phyloP scores from a whole-genome alignment of 2,888 invertebrate genomes.

The Perizoma flavofasciatum region DNA sequence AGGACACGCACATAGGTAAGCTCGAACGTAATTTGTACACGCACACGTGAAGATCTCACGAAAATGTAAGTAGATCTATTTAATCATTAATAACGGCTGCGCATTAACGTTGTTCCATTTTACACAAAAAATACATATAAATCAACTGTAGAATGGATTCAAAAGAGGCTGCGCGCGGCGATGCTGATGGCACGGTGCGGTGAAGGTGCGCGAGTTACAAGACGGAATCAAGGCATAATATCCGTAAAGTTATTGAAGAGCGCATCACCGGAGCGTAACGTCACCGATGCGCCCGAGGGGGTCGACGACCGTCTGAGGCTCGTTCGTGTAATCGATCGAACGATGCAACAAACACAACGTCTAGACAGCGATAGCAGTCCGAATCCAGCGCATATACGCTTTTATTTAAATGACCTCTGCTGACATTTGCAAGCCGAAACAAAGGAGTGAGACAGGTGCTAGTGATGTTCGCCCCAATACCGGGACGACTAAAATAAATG shows the following conservation, averaged over 20 bases:
- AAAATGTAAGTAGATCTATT: constrained; percentile 16
- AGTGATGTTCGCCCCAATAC: constrained; percentile 57
- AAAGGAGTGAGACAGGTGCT: constrained; percentile 80
- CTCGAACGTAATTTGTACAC: constrained; percentile 17
- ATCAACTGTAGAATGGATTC: constrained; percentile 25
- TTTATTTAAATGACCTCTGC: constrained; percentile 81
- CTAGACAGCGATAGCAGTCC: constrained; percentile 78
- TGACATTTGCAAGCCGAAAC: constrained; percentile 81
- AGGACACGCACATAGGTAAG: constrained; percentile 24
- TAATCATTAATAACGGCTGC: constrained; percentile 16
- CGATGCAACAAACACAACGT: constrained; percentile 79
- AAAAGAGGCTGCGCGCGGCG: constrained; percentile 39
- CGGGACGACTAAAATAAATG: constrained; percentile 73
- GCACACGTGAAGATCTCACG: constrained; percentile 17
- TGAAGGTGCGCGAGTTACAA: constrained; percentile 52
- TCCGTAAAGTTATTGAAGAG: constrained; percentile 73
- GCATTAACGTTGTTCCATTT: constrained; percentile 21
- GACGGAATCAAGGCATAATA: constrained; percentile 61
- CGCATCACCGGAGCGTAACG: constrained; percentile 82
- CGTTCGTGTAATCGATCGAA: constrained; percentile 81
- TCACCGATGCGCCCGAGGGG: constrained; percentile 81
- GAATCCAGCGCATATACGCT: constrained; percentile 73
- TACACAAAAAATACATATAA: constrained; percentile 26
- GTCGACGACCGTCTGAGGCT: constrained; percentile 81
- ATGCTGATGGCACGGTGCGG: constrained; percentile 32